Base-by-base conservation (phyloP, 2,888 invertebrate species). In the Geotrupes spiniger region DNA sequence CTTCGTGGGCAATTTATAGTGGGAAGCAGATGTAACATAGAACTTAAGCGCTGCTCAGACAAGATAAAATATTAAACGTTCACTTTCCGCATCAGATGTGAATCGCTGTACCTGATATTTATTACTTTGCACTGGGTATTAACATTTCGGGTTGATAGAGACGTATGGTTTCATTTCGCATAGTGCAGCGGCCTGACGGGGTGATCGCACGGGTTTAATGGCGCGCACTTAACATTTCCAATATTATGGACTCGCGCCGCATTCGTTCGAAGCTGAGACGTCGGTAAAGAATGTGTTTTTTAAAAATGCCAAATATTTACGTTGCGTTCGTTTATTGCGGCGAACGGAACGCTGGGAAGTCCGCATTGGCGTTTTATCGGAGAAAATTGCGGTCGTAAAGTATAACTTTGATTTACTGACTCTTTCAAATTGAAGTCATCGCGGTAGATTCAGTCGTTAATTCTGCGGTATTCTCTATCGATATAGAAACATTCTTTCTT, bases 21-120 rank as follows among this genome's bases (percentile, higher is more conserved):
- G 49, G 55, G 57, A 55, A 60, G 55, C 60, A 59, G 59, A 54
- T 59, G 59, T 54, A 55, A 51, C 53, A 54, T 59, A 59, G 57
- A 60, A 59, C 52, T 57, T 56, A 53, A 53, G 53, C 51, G 56
- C 49, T 44, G 39, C 54, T 51, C 48, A 45, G 53, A 46, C 43
- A 43, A 42, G 53, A 54, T 59, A 58, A 60, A 60, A 54, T 58
- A 59, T 59, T 60, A 59, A 60, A 59, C 51, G 57, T 53, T 52
- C 58, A 60, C 58, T 60, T 57, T 51, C 52, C 41, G 47, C 47
- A 48, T 53, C 52, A 46, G 55, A 46, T 41, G 49, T 49, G 49
- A 49, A 54, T 50, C 46, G 44, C 46, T 45, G 41, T 50, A 48
- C 16, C 41, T 42, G n/a, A 40, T 36, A 47, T 42, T 47, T 29